Percentiles rank a stretch among this genome's conserved stretches.
Conservation (phyloP, 2,113 vertebrate genomes). For the Dasypus novemcinctus region DNA sequence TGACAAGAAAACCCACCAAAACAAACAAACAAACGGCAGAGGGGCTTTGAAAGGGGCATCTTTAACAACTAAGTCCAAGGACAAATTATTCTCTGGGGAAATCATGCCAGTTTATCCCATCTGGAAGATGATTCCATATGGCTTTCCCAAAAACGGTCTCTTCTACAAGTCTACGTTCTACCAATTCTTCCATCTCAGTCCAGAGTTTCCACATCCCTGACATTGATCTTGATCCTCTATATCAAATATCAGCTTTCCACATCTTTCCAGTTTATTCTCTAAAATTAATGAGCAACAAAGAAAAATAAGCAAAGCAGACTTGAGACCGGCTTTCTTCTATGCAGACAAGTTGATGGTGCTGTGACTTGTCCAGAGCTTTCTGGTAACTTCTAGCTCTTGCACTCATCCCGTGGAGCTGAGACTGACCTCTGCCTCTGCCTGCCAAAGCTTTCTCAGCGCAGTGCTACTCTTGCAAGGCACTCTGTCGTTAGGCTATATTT, state of each 20-base stretch:
- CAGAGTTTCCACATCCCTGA: not conserved
- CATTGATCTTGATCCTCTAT: not conserved
- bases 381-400: not conserved
- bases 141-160: not conserved
- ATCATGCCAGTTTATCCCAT: not conserved
- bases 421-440: conserved; percentile 80
- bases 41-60: not conserved
- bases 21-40: not conserved
- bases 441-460: conserved; percentile 85
- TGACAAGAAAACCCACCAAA: not conserved
- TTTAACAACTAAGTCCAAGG: not conserved
- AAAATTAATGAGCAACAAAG: not conserved
- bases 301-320: not conserved
- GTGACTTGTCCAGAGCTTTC: conserved; percentile 70
- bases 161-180: not conserved
- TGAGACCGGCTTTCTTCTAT: not conserved
- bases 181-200: not conserved
- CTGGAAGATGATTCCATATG: not conserved
- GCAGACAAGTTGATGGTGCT: conserved; percentile 63
- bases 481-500: conserved; percentile 89
- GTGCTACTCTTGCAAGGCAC: conserved; percentile 84
- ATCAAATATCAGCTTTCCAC: not conserved
- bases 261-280: conserved; percentile 6
- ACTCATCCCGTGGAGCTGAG: conserved; percentile 71
- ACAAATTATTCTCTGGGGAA: not conserved